These are phyloP conservation scores for Stegophylla sp. DNA, from an alignment of 2,888 invertebrate species.

Conservation along the genomic window DNA sequence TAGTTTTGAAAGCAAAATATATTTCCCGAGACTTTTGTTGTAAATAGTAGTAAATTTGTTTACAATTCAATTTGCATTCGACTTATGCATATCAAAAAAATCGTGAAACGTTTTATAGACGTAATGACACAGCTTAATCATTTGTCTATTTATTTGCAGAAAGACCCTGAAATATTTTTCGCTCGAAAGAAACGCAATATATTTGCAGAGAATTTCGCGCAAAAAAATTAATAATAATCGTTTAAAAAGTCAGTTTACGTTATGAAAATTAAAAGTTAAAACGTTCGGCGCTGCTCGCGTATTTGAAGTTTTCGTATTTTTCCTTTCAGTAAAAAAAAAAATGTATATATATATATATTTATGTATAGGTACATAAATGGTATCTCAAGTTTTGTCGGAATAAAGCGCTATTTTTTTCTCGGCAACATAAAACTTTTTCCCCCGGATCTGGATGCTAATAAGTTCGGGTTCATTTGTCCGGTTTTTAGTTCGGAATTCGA, in stretches of 20 bases:
- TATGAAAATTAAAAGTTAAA: constrained; percentile 46
- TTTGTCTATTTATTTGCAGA: too few species aligned
- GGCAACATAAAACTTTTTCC: constrained; percentile 44
- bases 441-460: constrained; percentile 55
- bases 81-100: too few species aligned
- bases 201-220: not conserved
- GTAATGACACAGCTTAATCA: too few species aligned
- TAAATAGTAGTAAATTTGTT: not conserved
- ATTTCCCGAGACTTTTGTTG: constrained; percentile 9
- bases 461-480: constrained; percentile 56
- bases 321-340: not conserved
- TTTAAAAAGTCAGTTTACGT: constrained; percentile 46
- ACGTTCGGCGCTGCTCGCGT: constrained; percentile 27
- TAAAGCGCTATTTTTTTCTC: constrained; percentile 48
- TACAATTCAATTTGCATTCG: not conserved
- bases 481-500: constrained; percentile 54
- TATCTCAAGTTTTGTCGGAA: constrained; percentile 45
- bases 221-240: constrained; percentile 26
- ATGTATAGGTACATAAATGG: constrained; percentile 27
- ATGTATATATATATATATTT: not conserved
- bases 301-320: constrained; percentile 46
- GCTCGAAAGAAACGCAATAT: not conserved
- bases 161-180: not conserved
- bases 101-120: too few species aligned
- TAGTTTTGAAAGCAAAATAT: not conserved